Base-by-base conservation (phyloP, 1,140 invertebrate species). In the Drosophila sechellia region DNA sequence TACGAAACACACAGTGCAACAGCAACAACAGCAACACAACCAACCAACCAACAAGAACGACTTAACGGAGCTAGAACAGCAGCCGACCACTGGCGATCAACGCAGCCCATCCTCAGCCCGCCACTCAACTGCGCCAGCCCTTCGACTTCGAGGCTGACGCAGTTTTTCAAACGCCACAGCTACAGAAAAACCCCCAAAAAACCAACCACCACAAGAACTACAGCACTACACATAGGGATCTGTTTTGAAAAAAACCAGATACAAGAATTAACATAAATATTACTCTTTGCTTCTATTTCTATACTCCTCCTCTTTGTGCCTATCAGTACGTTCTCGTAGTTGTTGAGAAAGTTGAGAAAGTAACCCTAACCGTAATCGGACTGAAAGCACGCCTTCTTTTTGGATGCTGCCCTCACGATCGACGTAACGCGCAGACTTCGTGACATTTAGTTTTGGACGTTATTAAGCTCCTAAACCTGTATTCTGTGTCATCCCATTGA, bases 1-100 rank as follows among this genome's bases (percentile, higher is more conserved):
- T 31, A 31, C 31, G 31, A 31, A 31, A 31, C 31, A 17, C 25
- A 48, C 50, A 72, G 20, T 31, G 54, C 57, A 46, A 40, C 49
- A 52, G 43, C 58, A 59, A 40, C 45, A 54, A 27, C 42, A 64
- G 65, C 66, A 45, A 63, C 59, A 85, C 40, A 55, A 59, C 34
- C 45, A 54, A 59, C 34, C 45, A 54, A 39, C 42, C 31, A 64
- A 71, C 66, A 45, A 66, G 55, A 85, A 85, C 81, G 81, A 90
- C 83, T 71, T 83, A 89, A 89, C 84, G 84, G 83, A 87, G 83
- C 83, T 86, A 87, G 70, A 63, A 54, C 53, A 48, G 68, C 70
- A 87, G 83, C 84, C 83, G 79, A 87, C 83, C 83, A 87, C 83
- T 87, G 76, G 79, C 84, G 79, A 87, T 87, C 84, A 87, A 87